Conservation (phyloP, 2,888 invertebrate genomes). For the Conus canariensis region DNA sequence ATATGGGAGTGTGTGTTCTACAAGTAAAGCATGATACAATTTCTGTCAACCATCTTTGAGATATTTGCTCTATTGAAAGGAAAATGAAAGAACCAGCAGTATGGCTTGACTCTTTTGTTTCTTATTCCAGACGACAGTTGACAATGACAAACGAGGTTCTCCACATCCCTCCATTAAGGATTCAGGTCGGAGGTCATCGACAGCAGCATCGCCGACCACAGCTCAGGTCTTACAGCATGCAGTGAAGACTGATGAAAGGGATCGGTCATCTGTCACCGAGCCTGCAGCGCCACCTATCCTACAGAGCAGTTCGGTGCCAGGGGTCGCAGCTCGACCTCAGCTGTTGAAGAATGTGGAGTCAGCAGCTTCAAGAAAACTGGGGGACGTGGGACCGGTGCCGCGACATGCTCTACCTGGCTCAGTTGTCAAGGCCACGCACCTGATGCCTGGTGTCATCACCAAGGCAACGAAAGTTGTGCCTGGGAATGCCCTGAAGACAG, state of each 20-base stretch:
- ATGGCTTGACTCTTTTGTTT: neutral
- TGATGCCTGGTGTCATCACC: neutral
- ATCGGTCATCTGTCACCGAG: no score
- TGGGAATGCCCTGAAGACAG: neutral
- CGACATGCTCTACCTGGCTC: neutral
- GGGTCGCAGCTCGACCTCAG: neutral
- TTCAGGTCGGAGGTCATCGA: neutral
- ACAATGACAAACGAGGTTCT: neutral
- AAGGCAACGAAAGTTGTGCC: neutral
- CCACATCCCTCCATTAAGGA: neutral
- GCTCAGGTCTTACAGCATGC: no score
- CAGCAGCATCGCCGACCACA: neutral
- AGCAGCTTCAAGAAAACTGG: neutral
- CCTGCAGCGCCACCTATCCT: slow-evolving; percentile 14
- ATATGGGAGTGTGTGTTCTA: no score
- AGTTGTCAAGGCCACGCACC: neutral
- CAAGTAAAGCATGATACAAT: no score
- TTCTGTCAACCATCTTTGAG: no score
- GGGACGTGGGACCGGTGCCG: neutral
- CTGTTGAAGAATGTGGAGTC: neutral
- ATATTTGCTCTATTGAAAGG: no score
- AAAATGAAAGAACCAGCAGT: neutral
- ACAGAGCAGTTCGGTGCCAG: slow-evolving; percentile 7
- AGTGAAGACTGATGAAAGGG: no score
- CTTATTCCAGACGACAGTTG: neutral